Percentiles rank a stretch among this genome's conserved stretches.
Evolutionary conservation across 2,113 vertebrate species (phyloP).

Genomic region (Pogona vitticeps): DNA sequence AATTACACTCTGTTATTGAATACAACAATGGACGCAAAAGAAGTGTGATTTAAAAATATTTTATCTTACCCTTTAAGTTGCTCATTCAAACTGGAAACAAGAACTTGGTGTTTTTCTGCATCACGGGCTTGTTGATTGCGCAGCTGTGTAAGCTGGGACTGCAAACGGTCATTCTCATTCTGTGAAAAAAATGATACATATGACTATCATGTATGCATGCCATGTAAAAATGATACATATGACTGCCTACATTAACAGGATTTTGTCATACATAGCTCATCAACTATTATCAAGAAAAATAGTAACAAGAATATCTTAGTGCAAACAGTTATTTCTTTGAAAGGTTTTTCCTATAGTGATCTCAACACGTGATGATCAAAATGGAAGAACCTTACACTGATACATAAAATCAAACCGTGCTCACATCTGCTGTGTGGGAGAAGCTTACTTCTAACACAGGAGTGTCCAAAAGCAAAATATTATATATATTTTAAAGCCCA

Average conservation of each 20-base stretch:
- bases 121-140: constrained; percentile 84
- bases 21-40: background rate
- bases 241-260: background rate
- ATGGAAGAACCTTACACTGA: background rate
- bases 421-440: constrained; percentile 46
- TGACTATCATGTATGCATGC: constrained; percentile 74
- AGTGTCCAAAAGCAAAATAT: background rate
- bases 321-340: background rate
- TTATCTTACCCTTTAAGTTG: constrained; percentile 84
- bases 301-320: background rate
- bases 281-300: background rate
- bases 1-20: no score
- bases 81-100: constrained; percentile 83
- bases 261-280: background rate
- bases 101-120: constrained; percentile 83
- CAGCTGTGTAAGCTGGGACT: constrained; percentile 77
- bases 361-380: background rate
- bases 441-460: constrained; percentile 47
- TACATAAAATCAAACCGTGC: constrained; percentile 18
- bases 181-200: constrained; percentile 55
- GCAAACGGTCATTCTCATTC: constrained; percentile 86
- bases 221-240: constrained; percentile 54
- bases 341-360: constrained; percentile 5
- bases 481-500: constrained; percentile 12
- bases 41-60: accelerated